Base-by-base conservation (phyloP, 2,888 invertebrate species). In the Euplagia quadripunctaria region DNA sequence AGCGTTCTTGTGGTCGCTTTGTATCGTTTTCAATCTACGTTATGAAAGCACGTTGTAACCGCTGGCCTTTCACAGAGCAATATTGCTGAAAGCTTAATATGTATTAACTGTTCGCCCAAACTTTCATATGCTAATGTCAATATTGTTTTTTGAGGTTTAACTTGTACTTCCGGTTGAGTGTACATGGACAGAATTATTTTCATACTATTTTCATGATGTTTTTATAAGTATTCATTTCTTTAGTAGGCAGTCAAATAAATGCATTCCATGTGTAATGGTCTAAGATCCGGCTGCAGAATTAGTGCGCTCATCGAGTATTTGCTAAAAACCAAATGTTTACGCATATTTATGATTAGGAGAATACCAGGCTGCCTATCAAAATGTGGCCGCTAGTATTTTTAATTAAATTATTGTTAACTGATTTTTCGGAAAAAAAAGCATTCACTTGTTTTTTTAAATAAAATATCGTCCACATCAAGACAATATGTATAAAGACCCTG, bases 1-100 rank as follows among this genome's bases (percentile, higher is more conserved):
- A 94, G 93, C 93, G 91, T 92, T 92, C 93, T 92, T 93, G 94
- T 84, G 94, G 94, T 85, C 83, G 91, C 93, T 94, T 94, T 94
- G 94, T 93, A 93, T 92, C 91, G 92, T 88, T 92, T 92, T 91
- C 91, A 93, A 94, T 93, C 93, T 92, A 89, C 91, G 90, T 93
- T 93, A 93, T 93, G 92, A 93, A 92, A 92, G 92, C 91, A 85
- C 84, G 88, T 85, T 88, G 89, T 89, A 91, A 92, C 92, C 91
- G 87, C 89, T 89, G 88, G 88, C 87, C 88, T 87, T 90, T 89
- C 91, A 90, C 92, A 93, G 90, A 92, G 94, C 91, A 94, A 94
- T 94, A 94, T 92, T 85, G 89, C 89, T 94, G 89, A 94, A 91
- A 94, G 93, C 92, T 90, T 91, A 90, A 91, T 91, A 90, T 89